These are phyloP conservation scores for Cassiopea xamachana DNA, from an alignment of 30 jellyfish, hydroid and myxozoan genomes.

Conservation along the genomic window DNA sequence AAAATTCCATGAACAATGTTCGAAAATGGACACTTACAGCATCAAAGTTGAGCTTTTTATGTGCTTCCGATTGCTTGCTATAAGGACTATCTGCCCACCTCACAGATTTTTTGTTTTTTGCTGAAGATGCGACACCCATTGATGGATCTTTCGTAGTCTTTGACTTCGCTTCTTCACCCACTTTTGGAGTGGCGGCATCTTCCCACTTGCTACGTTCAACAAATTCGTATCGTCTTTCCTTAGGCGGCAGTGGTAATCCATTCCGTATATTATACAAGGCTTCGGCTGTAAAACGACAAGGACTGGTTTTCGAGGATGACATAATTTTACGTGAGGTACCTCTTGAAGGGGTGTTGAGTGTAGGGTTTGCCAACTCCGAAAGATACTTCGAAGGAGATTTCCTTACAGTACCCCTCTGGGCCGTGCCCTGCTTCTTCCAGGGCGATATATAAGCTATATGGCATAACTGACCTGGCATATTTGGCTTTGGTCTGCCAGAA, in stretches of 20 bases:
- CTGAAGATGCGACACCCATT: not conserved
- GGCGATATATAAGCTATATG: conserved; percentile 53
- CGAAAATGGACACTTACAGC: not conserved
- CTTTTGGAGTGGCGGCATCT: not conserved
- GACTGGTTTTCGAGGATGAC: not conserved
- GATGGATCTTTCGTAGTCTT: not conserved
- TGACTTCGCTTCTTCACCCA: not conserved
- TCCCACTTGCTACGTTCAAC: not conserved
- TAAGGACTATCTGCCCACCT: conserved; percentile 68
- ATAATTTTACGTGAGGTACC: not conserved
- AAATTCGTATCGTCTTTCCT: conserved; percentile 22
- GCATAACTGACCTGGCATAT: conserved; percentile 44
- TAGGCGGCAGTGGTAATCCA: conserved; percentile 65
- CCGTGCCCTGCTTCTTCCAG: conserved; percentile 2
- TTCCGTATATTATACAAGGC: conserved; percentile 22
- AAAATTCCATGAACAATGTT: not conserved
- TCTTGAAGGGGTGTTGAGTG: not conserved
- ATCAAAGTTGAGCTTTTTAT: conserved; percentile 32
- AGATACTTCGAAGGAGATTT: conserved; percentile 7
- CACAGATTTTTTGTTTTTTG: conserved; percentile 45
- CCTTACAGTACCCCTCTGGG: not conserved
- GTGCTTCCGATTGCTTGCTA: conserved; percentile 16
- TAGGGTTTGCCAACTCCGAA: not conserved
- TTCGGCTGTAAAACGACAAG: conserved; percentile 48
- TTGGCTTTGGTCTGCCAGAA: conserved; percentile 48